Percentiles rank a stretch among this genome's conserved stretches.
Evolutionary conservation across 2,888 invertebrate species (phyloP).

Genomic region (Alviniconcha strummeri): DNA sequence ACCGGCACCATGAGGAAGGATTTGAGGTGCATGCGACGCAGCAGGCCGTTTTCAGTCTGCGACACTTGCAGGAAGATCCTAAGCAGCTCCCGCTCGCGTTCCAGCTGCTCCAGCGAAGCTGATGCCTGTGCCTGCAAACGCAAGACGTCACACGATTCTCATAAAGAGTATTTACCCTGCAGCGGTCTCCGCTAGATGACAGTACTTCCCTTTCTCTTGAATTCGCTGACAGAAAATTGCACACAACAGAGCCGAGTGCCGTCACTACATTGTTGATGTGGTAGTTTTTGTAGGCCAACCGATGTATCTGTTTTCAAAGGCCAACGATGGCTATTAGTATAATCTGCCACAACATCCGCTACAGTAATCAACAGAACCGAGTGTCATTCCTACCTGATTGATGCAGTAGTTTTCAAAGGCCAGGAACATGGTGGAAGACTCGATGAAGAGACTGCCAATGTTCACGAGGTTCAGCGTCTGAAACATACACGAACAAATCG

Average conservation of each 20-base stretch:
- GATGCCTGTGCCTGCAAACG: slow-evolving; percentile 86
- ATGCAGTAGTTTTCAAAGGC: slow-evolving; percentile 97
- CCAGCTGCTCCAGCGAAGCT: slow-evolving; percentile 88
- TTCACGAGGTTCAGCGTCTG: slow-evolving; percentile 89
- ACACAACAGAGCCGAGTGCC: no score
- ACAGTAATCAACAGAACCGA: not conserved
- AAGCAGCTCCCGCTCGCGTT: slow-evolving; percentile 94
- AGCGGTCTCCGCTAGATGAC: no score
- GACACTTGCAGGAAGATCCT: slow-evolving; percentile 95
- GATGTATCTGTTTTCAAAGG: no score
- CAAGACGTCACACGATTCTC: no score
- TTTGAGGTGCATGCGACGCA: slow-evolving; percentile 95
- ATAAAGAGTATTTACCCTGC: no score
- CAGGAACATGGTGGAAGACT: slow-evolving; percentile 90
- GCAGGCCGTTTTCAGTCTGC: slow-evolving; percentile 95
- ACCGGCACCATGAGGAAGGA: slow-evolving; percentile 99
- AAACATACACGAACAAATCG: slow-evolving; percentile 15
- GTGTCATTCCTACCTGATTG: slow-evolving; percentile 78
- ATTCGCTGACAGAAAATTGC: no score
- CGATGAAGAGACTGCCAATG: slow-evolving; percentile 91
- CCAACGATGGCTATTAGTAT: no score
- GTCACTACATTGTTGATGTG: no score
- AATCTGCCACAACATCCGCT: no score
- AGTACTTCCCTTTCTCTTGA: no score
- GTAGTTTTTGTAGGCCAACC: no score